Conservation (phyloP, 1,140 invertebrate species). For the Eumeta japonica region DNA sequence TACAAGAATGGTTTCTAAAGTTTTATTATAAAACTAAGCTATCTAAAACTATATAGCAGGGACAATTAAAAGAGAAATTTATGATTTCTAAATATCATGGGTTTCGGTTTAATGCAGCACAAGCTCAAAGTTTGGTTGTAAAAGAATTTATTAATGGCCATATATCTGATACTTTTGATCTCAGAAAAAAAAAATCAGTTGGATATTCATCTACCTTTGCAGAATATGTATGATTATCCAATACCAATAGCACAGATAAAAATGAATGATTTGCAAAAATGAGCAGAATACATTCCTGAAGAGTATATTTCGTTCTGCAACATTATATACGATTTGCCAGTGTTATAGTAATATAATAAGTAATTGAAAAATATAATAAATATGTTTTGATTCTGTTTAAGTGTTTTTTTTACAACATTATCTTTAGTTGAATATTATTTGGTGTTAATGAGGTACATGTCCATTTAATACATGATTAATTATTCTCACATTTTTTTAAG, state of each 20-base stretch:
- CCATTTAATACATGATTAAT: no score
- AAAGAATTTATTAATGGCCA: neutral
- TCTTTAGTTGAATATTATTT: neutral
- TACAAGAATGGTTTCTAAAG: neutral
- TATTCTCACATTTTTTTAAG: neutral
- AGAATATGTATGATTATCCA: neutral
- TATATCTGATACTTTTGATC: no score
- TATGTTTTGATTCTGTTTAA: neutral
- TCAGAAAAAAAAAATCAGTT: constrained; percentile 1
- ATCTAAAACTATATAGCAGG: neutral
- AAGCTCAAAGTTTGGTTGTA: neutral
- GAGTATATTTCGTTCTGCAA: neutral
- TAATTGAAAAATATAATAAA: neutral
- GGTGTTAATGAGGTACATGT: neutral
- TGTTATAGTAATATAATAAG: neutral
- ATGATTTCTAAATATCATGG: neutral
- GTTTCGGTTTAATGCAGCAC: constrained; percentile 1
- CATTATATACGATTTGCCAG: no score
- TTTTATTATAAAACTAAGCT: neutral
- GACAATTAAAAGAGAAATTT: constrained; percentile 1
- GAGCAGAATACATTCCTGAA: neutral
- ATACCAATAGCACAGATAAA: neutral
- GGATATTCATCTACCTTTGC: no score
- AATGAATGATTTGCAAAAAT: constrained; percentile 1
- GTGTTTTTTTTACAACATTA: constrained; percentile 1